Base-by-base conservation (phyloP, 2,797 vertebrate genomes). In the Botia kubotai region DNA sequence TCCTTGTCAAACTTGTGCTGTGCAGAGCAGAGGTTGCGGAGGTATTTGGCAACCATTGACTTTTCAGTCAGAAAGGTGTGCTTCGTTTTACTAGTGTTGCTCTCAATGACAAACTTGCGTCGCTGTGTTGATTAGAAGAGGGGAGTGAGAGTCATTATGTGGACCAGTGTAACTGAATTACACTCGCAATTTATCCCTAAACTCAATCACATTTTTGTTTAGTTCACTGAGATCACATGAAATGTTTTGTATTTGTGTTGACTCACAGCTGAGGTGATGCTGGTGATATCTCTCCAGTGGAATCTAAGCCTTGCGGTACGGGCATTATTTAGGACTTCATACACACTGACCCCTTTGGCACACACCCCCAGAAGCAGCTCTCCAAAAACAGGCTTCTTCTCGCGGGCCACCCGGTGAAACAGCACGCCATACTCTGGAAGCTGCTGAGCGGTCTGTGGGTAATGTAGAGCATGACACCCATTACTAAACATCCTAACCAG, bases 1-100 rank as follows among this genome's bases (percentile, higher is more conserved):
- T 95, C 95, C 6, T 93, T 96, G 63, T 95, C 94, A 90, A 97
- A 97, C 90, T 95, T 94, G 87, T 96, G 95, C 83, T 97, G 96
- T 6, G 94, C 93, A 12, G 94, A 95, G 74, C 97, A 97, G 76
- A 98, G 94, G 66, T 94, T 90, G 80, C 97, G 94, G 39, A 97
- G 88, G 84, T 97, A 97, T 88, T 93, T 94, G 86, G 95, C 96
- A 8, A 92, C 93, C 89, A 92, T 96, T 0, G 93, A 93, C 16
- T 92, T 94, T 79, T 97, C 94, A 0, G 95, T 93, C 85, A 96
- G 75, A 86, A 97, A 97, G 0, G 84, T 93, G 62, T 95, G 88
- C 82, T 96, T 97, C 90, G 95, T 95, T 82, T 95, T 95, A 82
- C 93, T 94, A 83, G 92, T 88, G 3, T 93, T 93, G 85, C 93